Percentiles rank a stretch among this genome's conserved stretches.
Conservation (phyloP, 1,140 invertebrate genomes). For the Pseudachorutes palmiensis region DNA sequence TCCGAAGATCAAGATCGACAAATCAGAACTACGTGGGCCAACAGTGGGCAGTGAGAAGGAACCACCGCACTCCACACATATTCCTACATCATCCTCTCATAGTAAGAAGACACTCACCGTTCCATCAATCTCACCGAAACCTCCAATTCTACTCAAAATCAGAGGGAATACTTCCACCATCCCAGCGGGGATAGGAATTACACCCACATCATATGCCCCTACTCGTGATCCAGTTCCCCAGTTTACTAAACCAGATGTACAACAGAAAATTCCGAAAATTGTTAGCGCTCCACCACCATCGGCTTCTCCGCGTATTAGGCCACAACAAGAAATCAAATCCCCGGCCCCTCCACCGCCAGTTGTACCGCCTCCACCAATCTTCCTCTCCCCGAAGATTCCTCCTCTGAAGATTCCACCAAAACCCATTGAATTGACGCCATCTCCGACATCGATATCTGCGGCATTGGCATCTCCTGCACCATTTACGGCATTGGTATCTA, state of each 20-base stretch:
- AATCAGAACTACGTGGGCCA: background rate
- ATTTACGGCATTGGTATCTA: no score
- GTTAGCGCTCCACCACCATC: background rate
- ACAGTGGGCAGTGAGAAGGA: background rate
- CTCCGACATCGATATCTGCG: no score
- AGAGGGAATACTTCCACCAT: background rate
- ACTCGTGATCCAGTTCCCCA: background rate
- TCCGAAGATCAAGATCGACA: background rate
- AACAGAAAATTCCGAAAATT: no score
- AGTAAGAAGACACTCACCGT: background rate
- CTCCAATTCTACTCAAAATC: constrained; percentile 2
- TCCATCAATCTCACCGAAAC: background rate
- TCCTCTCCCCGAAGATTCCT: background rate
- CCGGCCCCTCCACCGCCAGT: no score
- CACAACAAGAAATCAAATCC: background rate
- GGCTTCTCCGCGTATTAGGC: background rate
- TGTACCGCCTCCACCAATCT: background rate
- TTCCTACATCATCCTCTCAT: background rate
- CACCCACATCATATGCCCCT: background rate
- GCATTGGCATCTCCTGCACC: no score
- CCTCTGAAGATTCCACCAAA: background rate
- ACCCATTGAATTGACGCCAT: no score
- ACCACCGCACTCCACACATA: background rate
- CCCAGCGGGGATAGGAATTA: background rate
- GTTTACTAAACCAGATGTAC: background rate